Evolutionary conservation across 2,797 vertebrate genomes (phyloP).

Genomic region (Lepilemur septentrionalis): DNA sequence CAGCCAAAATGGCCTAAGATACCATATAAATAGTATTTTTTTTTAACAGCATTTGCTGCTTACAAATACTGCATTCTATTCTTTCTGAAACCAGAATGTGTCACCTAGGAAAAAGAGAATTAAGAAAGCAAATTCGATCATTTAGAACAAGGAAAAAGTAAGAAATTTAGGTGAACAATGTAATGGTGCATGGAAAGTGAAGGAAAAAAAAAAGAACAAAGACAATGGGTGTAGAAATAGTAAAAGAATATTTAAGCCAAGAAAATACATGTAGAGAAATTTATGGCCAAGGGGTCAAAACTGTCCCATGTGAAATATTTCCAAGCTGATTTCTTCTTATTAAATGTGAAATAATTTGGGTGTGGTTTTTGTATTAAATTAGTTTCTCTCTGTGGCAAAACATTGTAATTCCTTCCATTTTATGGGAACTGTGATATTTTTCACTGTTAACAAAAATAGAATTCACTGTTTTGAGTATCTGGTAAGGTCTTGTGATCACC

Average conservation of each 20-base stretch:
- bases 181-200: not conserved
- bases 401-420: not conserved
- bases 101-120: not conserved
- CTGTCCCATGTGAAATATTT: not conserved
- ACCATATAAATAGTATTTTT: not conserved
- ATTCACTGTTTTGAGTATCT: not conserved
- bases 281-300: not conserved
- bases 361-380: not conserved
- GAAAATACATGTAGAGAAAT: not conserved
- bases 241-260: not conserved
- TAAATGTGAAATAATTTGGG: not conserved
- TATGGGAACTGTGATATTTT: not conserved
- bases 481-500: not conserved
- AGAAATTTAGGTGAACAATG: not conserved
- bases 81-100: not conserved
- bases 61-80: not conserved
- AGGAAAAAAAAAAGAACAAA: not conserved
- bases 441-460: not conserved
- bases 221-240: not conserved
- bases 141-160: not conserved
- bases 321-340: not conserved
- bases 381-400: not conserved
- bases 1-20: not conserved
- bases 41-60: not conserved
- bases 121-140: not conserved